phyloP scores from a whole-genome alignment of 2,888 invertebrate genomes.

The Lasioglossum figueresi region DNA sequence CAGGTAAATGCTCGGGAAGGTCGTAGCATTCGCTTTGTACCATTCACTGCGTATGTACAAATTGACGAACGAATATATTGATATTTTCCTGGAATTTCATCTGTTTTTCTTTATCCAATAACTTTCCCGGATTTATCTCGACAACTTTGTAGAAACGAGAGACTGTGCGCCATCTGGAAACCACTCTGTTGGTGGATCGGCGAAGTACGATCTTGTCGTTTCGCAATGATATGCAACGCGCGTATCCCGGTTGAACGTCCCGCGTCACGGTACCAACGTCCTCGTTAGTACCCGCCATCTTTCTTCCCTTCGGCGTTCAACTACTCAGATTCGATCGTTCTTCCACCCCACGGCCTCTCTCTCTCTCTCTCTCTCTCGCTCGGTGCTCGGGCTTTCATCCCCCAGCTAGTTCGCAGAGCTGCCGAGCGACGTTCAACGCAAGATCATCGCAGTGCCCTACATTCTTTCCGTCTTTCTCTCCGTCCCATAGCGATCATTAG shows the following conservation, averaged over 20 bases:
- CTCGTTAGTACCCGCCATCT: constrained; percentile 16
- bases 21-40: not conserved
- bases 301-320: constrained; percentile 1
- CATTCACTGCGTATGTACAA: not conserved
- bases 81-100: not conserved
- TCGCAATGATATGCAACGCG: constrained; percentile 2
- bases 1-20: no score
- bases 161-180: not conserved
- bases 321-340: constrained; percentile 23
- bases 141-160: not conserved
- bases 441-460: constrained; percentile 43
- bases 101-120: not conserved
- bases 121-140: not conserved
- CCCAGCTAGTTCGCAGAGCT: constrained; percentile 28
- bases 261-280: constrained; percentile 17
- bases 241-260: constrained; percentile 42
- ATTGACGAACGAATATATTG: not conserved
- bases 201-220: constrained; percentile 2
- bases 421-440: constrained; percentile 40
- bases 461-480: constrained; percentile 17
- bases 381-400: constrained; percentile 16
- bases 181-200: not conserved
- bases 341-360: not conserved
- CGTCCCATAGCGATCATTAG: constrained; percentile 26
- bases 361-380: not conserved